Evolutionary conservation across 2,797 vertebrate genomes (phyloP), one percentile per base, ranked within the genome.

Genomic region (Philypnodon macrostomus): DNA sequence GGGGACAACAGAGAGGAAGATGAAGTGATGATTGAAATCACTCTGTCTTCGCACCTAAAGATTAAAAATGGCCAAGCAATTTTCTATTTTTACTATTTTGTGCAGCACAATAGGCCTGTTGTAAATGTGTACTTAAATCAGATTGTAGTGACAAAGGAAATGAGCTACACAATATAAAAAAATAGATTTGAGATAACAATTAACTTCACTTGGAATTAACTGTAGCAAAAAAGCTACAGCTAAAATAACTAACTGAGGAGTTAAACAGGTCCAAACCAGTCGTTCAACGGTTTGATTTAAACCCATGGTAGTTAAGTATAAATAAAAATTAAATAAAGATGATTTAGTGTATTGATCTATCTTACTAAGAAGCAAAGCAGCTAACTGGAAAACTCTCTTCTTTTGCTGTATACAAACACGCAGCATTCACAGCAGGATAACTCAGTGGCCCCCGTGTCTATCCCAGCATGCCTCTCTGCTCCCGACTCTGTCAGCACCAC

Each of bases 381-480:
- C 41, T 45, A 51, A 67, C 57, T 62, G 70, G 62, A 61, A 59
- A 17, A 48, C 75, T 75, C 61, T 56, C 41, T 48, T 58, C 53
- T 19, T 57, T 23, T 73, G 66, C 47, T 33, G 63, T 47, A 47
- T 33, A 57, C 44, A 52, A 27, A 63, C 38, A 39, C 35, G 42
- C 14, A 44, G 12, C 27, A 56, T 46, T 64, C 63, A 62, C 65
- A 63, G 57, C 29, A 8, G 29, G 64, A 65, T 61, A 50, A 74
- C 63, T 69, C 68, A 73, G 56, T 51, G 52, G 58, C 57, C 77
- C 58, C 60, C 16, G 63, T 66, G 62, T 79, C 77, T 50, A 35
- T 85, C 80, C 72, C 83, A 87, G 81, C 81, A 75, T 79, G 83
- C 60, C 45, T 78, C 53, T 74, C 65, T 80, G 78, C 77, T 75